Base-by-base conservation (phyloP, 2,888 invertebrate species). In the Ceratothoa steindachneri region DNA sequence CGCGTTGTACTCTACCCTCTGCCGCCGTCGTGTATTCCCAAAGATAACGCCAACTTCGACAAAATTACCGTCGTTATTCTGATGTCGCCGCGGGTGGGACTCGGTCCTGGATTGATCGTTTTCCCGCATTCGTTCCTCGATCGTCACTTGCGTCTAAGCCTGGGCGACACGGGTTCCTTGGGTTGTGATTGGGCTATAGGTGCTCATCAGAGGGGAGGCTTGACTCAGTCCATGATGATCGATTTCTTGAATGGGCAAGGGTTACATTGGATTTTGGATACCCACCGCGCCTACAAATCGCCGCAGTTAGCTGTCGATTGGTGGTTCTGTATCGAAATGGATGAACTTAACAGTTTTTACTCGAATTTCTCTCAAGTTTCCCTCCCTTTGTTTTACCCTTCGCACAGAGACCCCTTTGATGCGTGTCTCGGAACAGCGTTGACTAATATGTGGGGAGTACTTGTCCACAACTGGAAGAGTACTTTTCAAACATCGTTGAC, bases 161-260 rank as follows among this genome's bases (percentile, higher is more conserved):
- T 60, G 27, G 60, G 60, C 12, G 22, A 24, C 60, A 22, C 12
- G 2, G 60, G 60, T 2, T 24, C 22, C 24, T 24, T 60, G 19
- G 19, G 19, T 22, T 2, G 27, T 1, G 24, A 1, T 12, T 60
- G 60, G 60, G 22, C 24, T 1, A 3, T 60, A 22, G 24, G 60
- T 24, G 60, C 60, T 60, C 60, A 60, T 24, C 60, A 1, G 2
- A 60, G 27, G 24, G 60, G 60, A 24, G 60, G 60, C 12, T 60
- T 60, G 24, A 60, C 60, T 24, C 60, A 60, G 60, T 60, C 60
- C 12, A 60, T 60, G 60, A 60, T 60, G 60, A 60, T 24, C 1
- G 60, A 60, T n/a, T 60, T 60, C 27, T 24, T 60, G 60, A 60
- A 60, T 24, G 60, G 2, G 2, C 22, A 60, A 7, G 19, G 60